A percentile compares a stretch with the other conserved stretches of the same genome.
Evolutionary conservation across 2,113 vertebrate genomes (phyloP).

Genomic region (Euleptes europaea): DNA sequence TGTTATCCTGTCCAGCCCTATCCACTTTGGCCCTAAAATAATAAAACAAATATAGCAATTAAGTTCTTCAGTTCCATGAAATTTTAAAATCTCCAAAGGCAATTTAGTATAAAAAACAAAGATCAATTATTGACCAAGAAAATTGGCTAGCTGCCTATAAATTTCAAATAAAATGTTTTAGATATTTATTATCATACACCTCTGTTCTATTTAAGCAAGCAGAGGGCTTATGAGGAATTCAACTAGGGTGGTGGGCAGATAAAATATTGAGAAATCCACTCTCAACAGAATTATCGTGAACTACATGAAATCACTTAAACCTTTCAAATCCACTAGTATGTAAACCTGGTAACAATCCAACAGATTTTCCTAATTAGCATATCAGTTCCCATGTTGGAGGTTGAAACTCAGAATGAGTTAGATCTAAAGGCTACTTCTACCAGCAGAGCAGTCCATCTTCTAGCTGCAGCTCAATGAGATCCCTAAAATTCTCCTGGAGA

Average conservation of each 20-base stretch:
- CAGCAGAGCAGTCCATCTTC: too few species aligned
- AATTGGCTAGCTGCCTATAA: conserved; percentile 18
- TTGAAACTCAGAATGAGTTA: neutral
- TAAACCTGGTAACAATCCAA: neutral
- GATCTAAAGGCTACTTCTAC: too few species aligned
- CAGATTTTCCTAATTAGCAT: neutral
- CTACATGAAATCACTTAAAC: neutral
- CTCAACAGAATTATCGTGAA: neutral
- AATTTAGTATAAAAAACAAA: conserved; percentile 3
- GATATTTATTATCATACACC: neutral
- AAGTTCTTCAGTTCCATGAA: conserved; percentile 24
- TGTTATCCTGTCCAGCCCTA: too few species aligned
- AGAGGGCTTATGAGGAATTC: too few species aligned
- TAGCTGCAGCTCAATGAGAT: too few species aligned
- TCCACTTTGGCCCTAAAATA: neutral
- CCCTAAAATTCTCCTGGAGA: too few species aligned
- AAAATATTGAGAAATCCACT: neutral
- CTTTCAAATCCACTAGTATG: neutral
- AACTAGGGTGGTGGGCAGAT: too few species aligned
- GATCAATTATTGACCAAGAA: conserved; percentile 6
- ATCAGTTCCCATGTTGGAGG: neutral
- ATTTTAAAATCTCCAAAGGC: neutral
- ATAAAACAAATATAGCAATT: conserved; percentile 1
- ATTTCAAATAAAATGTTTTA: conserved; percentile 13
- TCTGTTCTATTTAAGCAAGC: conserved; percentile 1